Evolutionary conservation across 2,888 invertebrate species (phyloP).

Genomic region (Cataglyphis livida): DNA sequence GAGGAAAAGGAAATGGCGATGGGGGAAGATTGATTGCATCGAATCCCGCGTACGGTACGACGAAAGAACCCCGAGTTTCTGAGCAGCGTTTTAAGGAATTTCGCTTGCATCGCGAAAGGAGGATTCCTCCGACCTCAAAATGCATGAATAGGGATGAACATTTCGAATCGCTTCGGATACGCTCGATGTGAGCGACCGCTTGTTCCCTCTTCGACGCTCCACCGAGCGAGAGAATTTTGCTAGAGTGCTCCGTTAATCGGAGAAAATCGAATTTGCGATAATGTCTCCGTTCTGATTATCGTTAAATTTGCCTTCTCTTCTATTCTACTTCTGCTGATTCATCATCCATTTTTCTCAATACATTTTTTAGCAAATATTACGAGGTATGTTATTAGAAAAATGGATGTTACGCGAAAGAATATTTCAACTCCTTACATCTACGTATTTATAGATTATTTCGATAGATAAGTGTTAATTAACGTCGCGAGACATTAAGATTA

Average conservation of each 20-base stretch:
- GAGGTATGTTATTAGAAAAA: neutral
- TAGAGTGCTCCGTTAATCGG: neutral
- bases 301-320: neutral
- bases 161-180: neutral
- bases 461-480: neutral
- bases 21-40: conserved; percentile 76
- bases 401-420: neutral
- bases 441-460: neutral
- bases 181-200: conserved; percentile 8
- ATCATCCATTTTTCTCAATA: neutral
- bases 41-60: conserved; percentile 70
- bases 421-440: neutral
- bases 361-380: neutral
- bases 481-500: neutral
- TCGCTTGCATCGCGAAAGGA: conserved; percentile 25
- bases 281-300: neutral
- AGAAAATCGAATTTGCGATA: conserved; percentile 3
- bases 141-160: conserved; percentile 26
- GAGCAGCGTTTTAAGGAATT: conserved; percentile 58
- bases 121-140: conserved; percentile 22
- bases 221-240: conserved; percentile 2
- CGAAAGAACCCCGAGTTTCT: conserved; percentile 57
- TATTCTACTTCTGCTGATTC: neutral
- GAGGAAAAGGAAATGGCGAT: conserved; percentile 10
- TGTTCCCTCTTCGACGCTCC: neutral